These are phyloP conservation scores for Scortum barcoo DNA, from an alignment of 2,113 vertebrate species.

Conservation along the genomic window DNA sequence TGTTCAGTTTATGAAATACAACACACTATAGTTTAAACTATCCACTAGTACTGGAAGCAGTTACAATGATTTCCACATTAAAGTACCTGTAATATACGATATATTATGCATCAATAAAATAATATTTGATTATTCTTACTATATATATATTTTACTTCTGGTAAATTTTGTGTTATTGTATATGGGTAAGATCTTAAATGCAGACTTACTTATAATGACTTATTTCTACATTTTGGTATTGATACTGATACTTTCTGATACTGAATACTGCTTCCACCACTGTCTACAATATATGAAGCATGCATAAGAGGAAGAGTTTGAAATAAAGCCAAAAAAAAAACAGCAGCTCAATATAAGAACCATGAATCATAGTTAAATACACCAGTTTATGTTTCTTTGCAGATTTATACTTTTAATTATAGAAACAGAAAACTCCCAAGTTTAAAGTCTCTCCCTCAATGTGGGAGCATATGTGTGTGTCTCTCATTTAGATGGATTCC, in stretches of 20 bases:
- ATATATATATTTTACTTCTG: neutral
- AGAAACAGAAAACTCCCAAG: constrained; percentile 10
- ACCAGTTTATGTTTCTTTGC: neutral
- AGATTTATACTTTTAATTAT: neutral
- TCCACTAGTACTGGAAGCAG: neutral
- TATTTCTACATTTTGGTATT: neutral
- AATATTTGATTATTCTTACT: too few relatives aligned
- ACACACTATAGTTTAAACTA: neutral
- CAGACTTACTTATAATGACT: neutral
- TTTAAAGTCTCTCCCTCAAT: constrained; percentile 8
- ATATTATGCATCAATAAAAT: neutral
- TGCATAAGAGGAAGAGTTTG: neutral
- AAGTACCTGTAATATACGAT: neutral
- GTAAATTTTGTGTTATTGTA: neutral
- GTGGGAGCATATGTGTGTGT: constrained; percentile 29
- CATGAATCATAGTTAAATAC: neutral
- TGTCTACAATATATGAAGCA: neutral
- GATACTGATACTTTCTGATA: too few relatives aligned
- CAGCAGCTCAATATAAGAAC: neutral
- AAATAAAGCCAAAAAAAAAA: neutral
- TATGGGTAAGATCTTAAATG: neutral
- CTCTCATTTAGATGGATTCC: constrained; percentile 77
- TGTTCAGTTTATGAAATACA: neutral
- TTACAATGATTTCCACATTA: constrained; percentile 3
- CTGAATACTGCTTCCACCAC: neutral